Evolutionary conservation across 2,113 vertebrate genomes (phyloP), one percentile per base, ranked within the genome.

Genomic region (Pseudopipra pipra): DNA sequence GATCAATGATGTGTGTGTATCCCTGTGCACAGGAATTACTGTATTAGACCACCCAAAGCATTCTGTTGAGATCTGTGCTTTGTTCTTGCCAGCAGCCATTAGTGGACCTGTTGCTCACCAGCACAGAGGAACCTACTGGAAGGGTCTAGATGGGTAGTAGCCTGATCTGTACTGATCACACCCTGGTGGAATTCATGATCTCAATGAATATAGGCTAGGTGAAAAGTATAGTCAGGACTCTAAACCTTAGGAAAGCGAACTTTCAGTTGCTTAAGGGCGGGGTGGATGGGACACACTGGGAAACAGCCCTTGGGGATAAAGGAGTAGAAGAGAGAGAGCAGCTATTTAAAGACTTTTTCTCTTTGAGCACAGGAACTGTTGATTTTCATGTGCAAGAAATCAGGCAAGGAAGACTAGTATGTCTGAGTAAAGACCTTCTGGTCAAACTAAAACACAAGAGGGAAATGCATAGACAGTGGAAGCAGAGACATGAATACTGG

Each of bases 1-100:
- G 19, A 14, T 67, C 58, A 62, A 2, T 47, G n/a, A 8, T 72
- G 7, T 2, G 7, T 2, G 0, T 62, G 16, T 27, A 2, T 71
- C 16, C 16, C 46, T 47, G 22, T 66, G 47, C 37, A 22, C 21
- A 54, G 43, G 30, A 67, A 28, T 31, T 47, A 37, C n/a, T 58
- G 8, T 72, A 19, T 46, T 30, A 55, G 72, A 52, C 5, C 18
- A n/a, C 39, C 47, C 27, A 39, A 30, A 79, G 13, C 24, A 12
- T 72, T 79, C 72, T 62, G 7, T 56, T 23, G 41, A n/a, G 37
- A 24, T 55, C 24, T 47, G 12, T 43, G 14, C 39, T 51, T 58
- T 72, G 11, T 72, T 71, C 39, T 21, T 62, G 46, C 18, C 31
- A 51, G 52, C 44, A 79, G 31, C 24, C 6, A 6, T 43, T 51